A percentile compares a stretch with the other conserved stretches of the same genome.
Conservation (phyloP, 1,140 invertebrate species). For the Magallana angulata region DNA sequence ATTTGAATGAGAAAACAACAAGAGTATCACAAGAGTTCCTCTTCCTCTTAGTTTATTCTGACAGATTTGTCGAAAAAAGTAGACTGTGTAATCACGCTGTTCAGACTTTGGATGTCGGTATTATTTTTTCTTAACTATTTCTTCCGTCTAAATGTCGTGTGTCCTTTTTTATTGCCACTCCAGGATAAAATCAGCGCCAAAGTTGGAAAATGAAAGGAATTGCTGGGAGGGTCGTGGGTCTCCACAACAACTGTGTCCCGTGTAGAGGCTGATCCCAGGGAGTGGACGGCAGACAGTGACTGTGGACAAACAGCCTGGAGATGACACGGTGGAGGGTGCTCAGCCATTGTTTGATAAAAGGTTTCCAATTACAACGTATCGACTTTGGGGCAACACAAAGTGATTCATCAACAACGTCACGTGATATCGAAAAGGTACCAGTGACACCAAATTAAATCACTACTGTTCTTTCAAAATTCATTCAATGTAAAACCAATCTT, state of each 20-base stretch:
- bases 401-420: slow-evolving; percentile 28
- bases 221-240: background rate
- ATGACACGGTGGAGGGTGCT: slow-evolving; percentile 25
- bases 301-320: slow-evolving; percentile 39
- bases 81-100: no score
- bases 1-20: no score
- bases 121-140: no score
- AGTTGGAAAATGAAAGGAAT: background rate
- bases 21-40: no score
- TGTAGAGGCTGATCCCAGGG: background rate
- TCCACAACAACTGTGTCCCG: background rate
- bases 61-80: no score
- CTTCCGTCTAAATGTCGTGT: no score
- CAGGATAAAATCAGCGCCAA: no score
- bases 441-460: slow-evolving; percentile 30
- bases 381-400: slow-evolving; percentile 27
- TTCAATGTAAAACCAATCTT: background rate
- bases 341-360: slow-evolving; percentile 41
- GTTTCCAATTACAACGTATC: slow-evolving; percentile 51
- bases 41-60: no score
- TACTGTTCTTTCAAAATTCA: slow-evolving; percentile 1
- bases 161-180: no score
- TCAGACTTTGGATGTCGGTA: no score
- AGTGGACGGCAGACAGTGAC: background rate
- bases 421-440: background rate